A percentile compares a stretch with the other conserved stretches of the same genome.
phyloP scores from a whole-genome alignment of 2,888 invertebrate genomes.

The Drosophila diplacantha region DNA sequence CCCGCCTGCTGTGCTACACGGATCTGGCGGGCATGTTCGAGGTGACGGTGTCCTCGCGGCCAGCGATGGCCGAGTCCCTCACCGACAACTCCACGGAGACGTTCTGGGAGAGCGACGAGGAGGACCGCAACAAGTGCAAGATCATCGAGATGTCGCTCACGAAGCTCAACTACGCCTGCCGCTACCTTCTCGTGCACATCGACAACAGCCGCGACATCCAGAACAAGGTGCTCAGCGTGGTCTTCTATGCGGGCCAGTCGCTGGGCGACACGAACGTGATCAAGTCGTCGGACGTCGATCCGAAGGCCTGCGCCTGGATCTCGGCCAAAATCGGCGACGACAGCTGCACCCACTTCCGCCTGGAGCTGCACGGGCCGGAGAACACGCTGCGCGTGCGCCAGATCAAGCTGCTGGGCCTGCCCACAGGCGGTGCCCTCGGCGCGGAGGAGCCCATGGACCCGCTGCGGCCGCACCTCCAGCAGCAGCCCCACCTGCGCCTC shows the following conservation, averaged over 20 bases:
- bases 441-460: conserved; percentile 16
- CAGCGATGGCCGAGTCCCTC: conserved; percentile 94
- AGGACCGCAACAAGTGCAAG: conserved; percentile 95
- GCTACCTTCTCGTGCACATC: conserved; percentile 88
- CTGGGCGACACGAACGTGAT: conserved; percentile 89
- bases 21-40: conserved; percentile 78
- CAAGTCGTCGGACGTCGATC: conserved; percentile 90
- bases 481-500: conserved; percentile 68
- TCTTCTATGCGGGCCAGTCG: conserved; percentile 90
- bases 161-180: conserved; percentile 79
- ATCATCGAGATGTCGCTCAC: conserved; percentile 85
- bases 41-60: conserved; percentile 91
- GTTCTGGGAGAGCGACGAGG: conserved; percentile 99
- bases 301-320: conserved; percentile 92
- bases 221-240: conserved; percentile 92
- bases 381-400: conserved; percentile 93
- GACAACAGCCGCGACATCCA: conserved; percentile 96
- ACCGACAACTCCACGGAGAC: conserved; percentile 97
- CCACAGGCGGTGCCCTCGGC: conserved; percentile 63
- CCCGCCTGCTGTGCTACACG: conserved; percentile 72
- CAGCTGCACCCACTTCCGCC: conserved; percentile 82
- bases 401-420: conserved; percentile 83
- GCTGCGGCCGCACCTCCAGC: not conserved
- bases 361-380: conserved; percentile 95
- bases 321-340: conserved; percentile 86